Conservation (phyloP, 2,888 invertebrate species). For the Noctua fimbriata region DNA sequence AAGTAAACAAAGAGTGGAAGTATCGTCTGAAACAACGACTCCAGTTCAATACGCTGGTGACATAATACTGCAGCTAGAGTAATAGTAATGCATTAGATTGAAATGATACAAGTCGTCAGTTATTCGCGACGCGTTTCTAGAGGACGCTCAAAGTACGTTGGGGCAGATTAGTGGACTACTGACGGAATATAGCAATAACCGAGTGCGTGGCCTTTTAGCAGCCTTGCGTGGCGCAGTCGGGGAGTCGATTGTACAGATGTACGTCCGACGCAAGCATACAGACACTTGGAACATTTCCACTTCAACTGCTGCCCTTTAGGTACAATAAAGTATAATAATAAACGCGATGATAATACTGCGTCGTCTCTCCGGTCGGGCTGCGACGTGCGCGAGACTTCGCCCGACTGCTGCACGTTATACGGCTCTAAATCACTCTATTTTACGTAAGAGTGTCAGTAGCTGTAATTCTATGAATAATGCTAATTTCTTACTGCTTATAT, state of each 20-base stretch:
- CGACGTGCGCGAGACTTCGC: background rate
- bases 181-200: constrained; percentile 34
- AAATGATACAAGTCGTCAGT: background rate
- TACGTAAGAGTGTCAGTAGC: constrained; percentile 27
- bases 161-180: constrained; percentile 8
- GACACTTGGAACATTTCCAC: background rate
- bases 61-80: background rate
- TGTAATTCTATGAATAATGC: constrained; percentile 25
- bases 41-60: constrained; percentile 2
- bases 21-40: constrained; percentile 35
- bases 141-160: background rate
- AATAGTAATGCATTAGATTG: background rate
- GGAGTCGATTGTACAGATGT: background rate
- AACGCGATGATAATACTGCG: background rate
- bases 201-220: constrained; percentile 21
- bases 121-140: background rate
- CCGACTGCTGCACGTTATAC: constrained; percentile 4
- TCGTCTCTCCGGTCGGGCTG: background rate
- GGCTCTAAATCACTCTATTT: constrained; percentile 17
- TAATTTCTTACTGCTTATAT: constrained; percentile 6
- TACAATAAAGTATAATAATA: background rate
- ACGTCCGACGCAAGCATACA: background rate
- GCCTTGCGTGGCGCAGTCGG: constrained; percentile 14
- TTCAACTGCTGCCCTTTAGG: background rate
- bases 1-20: constrained; percentile 28